A percentile compares a stretch with the other conserved stretches of the same genome.
phyloP scores from a whole-genome alignment of 2,113 vertebrate species.

The Riparia riparia region DNA sequence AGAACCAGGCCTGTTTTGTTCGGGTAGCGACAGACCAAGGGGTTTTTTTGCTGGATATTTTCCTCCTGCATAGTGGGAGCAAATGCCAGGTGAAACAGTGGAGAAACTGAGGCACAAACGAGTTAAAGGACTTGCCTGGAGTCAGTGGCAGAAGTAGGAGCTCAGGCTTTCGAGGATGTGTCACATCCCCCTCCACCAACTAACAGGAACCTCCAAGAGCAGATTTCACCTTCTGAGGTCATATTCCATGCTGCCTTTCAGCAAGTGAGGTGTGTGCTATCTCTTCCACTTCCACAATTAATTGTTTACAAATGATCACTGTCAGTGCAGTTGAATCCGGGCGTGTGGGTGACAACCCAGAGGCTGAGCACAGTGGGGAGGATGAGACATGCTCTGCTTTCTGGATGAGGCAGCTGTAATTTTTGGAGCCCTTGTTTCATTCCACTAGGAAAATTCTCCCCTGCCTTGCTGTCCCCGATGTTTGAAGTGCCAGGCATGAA shows the following conservation, averaged over 20 bases:
- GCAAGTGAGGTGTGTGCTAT: fast-evolving
- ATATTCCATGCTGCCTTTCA: not conserved
- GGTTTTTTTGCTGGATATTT: not conserved
- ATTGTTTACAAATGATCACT: not conserved
- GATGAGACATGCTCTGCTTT: not conserved
- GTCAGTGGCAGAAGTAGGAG: not conserved
- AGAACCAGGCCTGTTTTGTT: not conserved
- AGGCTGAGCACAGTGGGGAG: not conserved
- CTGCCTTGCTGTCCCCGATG: not conserved
- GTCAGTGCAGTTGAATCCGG: not conserved
- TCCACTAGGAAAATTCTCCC: conserved; percentile 10
- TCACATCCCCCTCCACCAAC: not conserved
- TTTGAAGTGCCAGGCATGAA: conserved; percentile 62
- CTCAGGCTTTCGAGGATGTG: not conserved
- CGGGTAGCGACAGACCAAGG: not conserved
- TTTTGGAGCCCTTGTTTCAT: not conserved
- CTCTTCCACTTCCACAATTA: not conserved
- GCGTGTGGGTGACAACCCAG: not conserved
- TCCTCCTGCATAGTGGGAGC: not conserved
- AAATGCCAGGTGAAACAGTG: not conserved
- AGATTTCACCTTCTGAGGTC: not conserved
- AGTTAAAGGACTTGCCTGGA: not conserved
- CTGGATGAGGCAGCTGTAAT: not conserved
- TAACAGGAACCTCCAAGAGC: not conserved
- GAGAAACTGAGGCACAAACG: not conserved